Percentiles rank a stretch among this genome's conserved stretches.
Evolutionary conservation across 2,888 invertebrate species (phyloP).

Genomic region (Meiosimyza decipiens): DNA sequence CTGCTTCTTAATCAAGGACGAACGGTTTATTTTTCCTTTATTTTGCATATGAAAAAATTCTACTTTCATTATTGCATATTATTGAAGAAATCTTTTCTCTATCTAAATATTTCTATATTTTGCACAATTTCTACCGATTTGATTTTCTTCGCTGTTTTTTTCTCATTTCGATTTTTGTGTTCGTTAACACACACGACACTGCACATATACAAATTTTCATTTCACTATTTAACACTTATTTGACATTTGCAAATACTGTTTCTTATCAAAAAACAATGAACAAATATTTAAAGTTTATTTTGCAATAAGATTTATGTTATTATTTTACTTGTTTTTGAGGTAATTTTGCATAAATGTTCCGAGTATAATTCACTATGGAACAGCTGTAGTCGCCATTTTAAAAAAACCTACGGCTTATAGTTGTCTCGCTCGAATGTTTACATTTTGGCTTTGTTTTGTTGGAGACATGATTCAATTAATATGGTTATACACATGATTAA

Average conservation of each 20-base stretch:
- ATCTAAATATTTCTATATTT: no score
- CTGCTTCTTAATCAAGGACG: no score
- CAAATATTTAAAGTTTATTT: constrained; percentile 26
- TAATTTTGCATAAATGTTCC: constrained; percentile 49
- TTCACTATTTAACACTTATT: not conserved
- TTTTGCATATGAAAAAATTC: no score
- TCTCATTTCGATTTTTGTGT: no score
- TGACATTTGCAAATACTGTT: no score
- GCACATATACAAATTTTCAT: constrained; percentile 4
- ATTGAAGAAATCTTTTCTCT: no score
- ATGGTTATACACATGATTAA: no score
- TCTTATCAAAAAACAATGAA: not conserved
- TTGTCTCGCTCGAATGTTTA: constrained; percentile 46
- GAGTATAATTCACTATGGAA: constrained; percentile 49
- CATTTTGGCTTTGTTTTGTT: constrained; percentile 39
- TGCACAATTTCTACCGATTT: no score
- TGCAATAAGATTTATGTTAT: constrained; percentile 32
- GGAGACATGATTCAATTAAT: not conserved
- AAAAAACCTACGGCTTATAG: constrained; percentile 44
- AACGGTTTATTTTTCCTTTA: no score
- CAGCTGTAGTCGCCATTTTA: constrained; percentile 58
- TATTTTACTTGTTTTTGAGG: constrained; percentile 51
- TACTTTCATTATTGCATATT: no score
- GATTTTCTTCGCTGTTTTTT: no score
- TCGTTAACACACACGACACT: not conserved